Percentiles rank a stretch among this genome's conserved stretches.
These are phyloP conservation scores for Perdita meconis DNA, from an alignment of 2,888 invertebrate species.

Conservation along the genomic window DNA sequence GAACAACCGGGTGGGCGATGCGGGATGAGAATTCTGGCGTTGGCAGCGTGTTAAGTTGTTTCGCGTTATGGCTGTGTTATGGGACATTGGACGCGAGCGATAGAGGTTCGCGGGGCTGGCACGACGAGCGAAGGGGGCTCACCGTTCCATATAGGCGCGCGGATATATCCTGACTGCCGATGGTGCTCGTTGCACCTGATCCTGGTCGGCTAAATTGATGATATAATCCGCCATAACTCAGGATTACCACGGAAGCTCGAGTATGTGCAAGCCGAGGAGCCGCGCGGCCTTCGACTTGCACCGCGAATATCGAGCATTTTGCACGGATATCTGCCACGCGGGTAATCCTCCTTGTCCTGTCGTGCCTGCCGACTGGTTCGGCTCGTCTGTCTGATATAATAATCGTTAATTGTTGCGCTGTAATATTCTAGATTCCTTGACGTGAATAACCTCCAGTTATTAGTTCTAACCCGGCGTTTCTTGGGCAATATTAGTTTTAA, in stretches of 20 bases:
- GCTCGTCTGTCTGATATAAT: neutral
- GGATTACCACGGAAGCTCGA: conserved; percentile 77
- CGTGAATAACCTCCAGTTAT: no score
- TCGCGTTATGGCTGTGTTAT: conserved; percentile 62
- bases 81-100: conserved; percentile 44
- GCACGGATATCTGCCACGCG: conserved; percentile 7
- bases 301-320: conserved; percentile 41
- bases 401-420: neutral
- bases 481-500: no score
- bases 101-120: conserved; percentile 5
- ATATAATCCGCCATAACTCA: conserved; percentile 83
- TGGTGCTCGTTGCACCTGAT: conserved; percentile 80
- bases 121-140: conserved; percentile 30
- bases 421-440: no score
- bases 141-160: conserved; percentile 52
- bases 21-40: neutral
- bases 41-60: conserved; percentile 54
- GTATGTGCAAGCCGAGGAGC: conserved; percentile 52
- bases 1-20: neutral
- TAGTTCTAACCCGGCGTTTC: no score
- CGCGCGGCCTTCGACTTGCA: conserved; percentile 59
- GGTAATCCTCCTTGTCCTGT: conserved; percentile 39
- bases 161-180: conserved; percentile 70
- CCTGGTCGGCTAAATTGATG: conserved; percentile 82
- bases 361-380: neutral